Evolutionary conservation across 2,888 invertebrate genomes (phyloP), one percentile per base, ranked within the genome.

Genomic region (Ochropleura leucogaster): DNA sequence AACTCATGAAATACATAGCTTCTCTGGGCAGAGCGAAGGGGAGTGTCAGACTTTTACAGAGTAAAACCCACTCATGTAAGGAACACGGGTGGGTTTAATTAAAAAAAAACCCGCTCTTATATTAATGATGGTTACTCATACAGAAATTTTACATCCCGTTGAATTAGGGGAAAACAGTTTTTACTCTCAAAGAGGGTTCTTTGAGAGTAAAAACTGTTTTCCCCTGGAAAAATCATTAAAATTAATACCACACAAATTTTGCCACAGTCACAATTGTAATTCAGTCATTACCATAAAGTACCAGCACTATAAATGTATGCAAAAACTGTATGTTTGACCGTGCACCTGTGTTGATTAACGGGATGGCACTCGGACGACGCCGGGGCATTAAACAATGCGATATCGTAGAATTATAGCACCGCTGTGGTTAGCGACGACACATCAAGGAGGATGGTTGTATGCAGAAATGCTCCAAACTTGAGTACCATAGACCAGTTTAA

Each of bases 331-430:
- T 68, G 72, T 72, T 77, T 69, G 76, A 74, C 68, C 67, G 63
- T 73, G 84, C 90, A 90, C 88, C 89, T 89, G 90, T 85, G 85
- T 85, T 88, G 86, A 87, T 88, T 87, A 87, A 86, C 74, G 78
- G 77, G 57, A 84, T 75, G 81, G 86, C 83, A 84, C 80, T 83
- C 82, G 79, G 73, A 79, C 86, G 88, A 85, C 74, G 83, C 85
- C 77, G 79, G 70, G 74, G 85, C 84, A 89, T 85, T 89, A 89
- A 90, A 90, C 90, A 88, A 89, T 89, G 87, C 72, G 90, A 89
- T 91, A 92, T 90, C 88, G 90, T 87, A 88, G 83, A 92, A 89
- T 90, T 92, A 92, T 92, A 90, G 89, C 90, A 84, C 85, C 89
- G 82, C 81, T 79, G 87, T 80, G 82, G 76, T 69, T 84, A 77